Conservation (phyloP, 2,888 invertebrate genomes). For the Diplazon laetatorius region DNA sequence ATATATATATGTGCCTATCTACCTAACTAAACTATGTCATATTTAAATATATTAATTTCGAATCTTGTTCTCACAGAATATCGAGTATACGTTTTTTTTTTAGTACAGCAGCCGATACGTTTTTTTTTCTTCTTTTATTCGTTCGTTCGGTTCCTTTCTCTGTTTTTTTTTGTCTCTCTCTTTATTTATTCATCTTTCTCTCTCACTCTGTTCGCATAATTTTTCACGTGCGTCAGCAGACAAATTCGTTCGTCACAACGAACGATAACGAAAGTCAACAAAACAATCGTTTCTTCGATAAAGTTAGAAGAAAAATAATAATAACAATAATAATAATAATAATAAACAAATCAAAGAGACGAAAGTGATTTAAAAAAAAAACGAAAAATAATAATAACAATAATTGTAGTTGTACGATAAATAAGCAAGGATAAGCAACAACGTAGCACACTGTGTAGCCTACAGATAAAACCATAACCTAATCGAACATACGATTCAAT, state of each 20-base stretch:
- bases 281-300: no score
- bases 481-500: constrained; percentile 24
- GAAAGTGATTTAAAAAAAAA: constrained; percentile 36
- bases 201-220: not conserved
- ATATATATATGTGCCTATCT: constrained; percentile 73
- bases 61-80: constrained; percentile 78
- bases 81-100: constrained; percentile 76
- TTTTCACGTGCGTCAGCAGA: constrained; percentile 72
- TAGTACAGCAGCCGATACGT: constrained; percentile 78
- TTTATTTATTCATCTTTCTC: constrained; percentile 17
- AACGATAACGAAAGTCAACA: constrained; percentile 21
- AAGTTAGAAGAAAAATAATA: constrained; percentile 28
- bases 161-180: constrained; percentile 12
- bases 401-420: not conserved
- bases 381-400: no score
- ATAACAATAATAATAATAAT: constrained; percentile 5
- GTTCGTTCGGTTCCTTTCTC: constrained; percentile 11
- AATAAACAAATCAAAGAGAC: constrained; percentile 14
- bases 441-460: constrained; percentile 42
- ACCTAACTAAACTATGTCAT: constrained; percentile 74
- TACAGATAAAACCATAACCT: constrained; percentile 45
- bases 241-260: constrained; percentile 70
- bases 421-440: constrained; percentile 39
- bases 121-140: constrained; percentile 2
- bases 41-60: constrained; percentile 80